phyloP scores from a whole-genome alignment of 2,113 vertebrate species.

The Tretioscincus oriximinensis region DNA sequence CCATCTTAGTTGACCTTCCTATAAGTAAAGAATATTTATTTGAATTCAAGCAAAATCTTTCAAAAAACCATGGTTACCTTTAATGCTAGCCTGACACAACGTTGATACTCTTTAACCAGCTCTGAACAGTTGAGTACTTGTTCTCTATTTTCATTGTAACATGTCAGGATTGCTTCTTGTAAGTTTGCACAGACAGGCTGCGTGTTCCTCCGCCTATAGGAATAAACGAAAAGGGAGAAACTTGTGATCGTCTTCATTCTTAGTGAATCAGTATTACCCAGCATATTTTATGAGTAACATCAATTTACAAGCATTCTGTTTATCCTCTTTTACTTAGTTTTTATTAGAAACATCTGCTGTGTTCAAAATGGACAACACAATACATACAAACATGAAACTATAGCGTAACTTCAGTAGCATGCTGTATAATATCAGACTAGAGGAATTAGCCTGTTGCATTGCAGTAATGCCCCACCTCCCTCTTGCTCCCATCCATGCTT shows the following conservation, averaged over 20 bases:
- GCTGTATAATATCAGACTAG: no score
- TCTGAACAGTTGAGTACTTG: slow-evolving; percentile 88
- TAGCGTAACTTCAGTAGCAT: no score
- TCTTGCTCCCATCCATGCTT: no score
- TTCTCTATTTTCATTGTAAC: slow-evolving; percentile 82
- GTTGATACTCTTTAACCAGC: slow-evolving; percentile 87
- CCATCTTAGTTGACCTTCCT: neutral
- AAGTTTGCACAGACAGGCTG: slow-evolving; percentile 81
- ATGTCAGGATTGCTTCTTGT: slow-evolving; percentile 86
- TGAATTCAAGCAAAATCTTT: slow-evolving; percentile 39
- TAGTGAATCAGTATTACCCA: neutral
- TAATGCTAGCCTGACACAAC: slow-evolving; percentile 85
- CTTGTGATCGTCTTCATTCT: slow-evolving; percentile 13
- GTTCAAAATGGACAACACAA: no score
- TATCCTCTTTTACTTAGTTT: no score
- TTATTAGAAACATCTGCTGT: no score
- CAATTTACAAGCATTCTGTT: no score
- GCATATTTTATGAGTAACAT: neutral
- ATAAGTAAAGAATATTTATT: slow-evolving; percentile 1
- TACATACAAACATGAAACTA: no score
- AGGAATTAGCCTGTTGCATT: no score
- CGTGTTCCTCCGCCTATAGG: slow-evolving; percentile 71
- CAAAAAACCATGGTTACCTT: slow-evolving; percentile 75
- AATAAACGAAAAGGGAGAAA: slow-evolving; percentile 43
- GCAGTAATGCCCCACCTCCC: no score